Evolutionary conservation across 2,797 vertebrate species (phyloP).

Genomic region (Melanotaenia maccullochi): DNA sequence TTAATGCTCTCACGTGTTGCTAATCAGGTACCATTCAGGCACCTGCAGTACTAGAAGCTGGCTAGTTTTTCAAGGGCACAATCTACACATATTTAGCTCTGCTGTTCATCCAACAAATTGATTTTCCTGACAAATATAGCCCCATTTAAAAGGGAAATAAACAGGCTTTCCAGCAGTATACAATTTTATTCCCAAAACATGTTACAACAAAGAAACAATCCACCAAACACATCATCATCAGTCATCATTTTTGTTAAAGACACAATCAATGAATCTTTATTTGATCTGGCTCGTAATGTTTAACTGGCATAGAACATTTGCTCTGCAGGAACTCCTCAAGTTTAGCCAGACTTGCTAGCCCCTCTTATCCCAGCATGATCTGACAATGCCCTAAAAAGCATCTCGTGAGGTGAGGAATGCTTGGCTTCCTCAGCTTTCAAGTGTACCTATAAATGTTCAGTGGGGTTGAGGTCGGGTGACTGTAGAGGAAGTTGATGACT

Average conservation of each 20-base stretch:
- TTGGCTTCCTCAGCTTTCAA: not conserved
- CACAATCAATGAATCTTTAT: not conserved
- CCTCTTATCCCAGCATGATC: not conserved
- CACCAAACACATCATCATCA: too few relatives aligned
- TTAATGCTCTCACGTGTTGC: too few relatives aligned
- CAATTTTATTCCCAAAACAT: not conserved
- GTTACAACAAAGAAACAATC: not conserved
- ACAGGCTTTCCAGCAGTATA: not conserved
- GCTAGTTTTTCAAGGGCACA: too few relatives aligned
- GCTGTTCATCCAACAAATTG: too few relatives aligned
- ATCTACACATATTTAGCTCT: too few relatives aligned
- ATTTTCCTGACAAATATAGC: too few relatives aligned
- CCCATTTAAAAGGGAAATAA: too few relatives aligned
- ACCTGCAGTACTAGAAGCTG: too few relatives aligned
- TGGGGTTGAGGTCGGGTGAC: not conserved
- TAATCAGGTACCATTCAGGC: too few relatives aligned
- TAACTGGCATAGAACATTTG: not conserved
- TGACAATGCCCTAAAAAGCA: not conserved
- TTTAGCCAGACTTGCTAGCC: not conserved
- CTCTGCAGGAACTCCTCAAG: not conserved
- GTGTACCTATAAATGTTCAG: not conserved
- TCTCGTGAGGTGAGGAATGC: constrained; percentile 1
- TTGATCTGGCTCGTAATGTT: not conserved
- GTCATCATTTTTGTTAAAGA: not conserved
- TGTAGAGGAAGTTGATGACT: not conserved